phyloP scores from a whole-genome alignment of 2,797 vertebrate species.

The Muscicapa comitata region DNA sequence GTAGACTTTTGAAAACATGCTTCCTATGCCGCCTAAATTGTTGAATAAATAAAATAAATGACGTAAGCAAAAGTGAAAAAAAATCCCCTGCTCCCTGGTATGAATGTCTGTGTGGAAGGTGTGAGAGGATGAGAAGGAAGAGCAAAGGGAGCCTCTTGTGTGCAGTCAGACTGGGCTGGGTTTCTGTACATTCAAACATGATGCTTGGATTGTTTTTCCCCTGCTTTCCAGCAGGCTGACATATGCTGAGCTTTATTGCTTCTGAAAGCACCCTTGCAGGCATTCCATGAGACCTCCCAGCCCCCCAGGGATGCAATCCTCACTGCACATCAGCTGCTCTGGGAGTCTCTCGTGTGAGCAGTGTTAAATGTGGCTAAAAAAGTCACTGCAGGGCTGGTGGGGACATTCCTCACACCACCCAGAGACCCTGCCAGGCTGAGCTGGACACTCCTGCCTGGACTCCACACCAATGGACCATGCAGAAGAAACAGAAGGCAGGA shows the following conservation, averaged over 20 bases:
- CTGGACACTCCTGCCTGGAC: neutral
- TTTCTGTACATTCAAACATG: neutral
- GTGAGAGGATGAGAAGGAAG: neutral
- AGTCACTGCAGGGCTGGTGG: neutral
- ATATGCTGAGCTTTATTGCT: neutral
- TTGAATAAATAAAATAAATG: neutral
- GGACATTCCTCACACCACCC: neutral
- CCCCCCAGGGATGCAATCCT: neutral
- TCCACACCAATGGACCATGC: rapidly evolving
- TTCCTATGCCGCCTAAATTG: neutral
- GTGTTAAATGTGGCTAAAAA: neutral
- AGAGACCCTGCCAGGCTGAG: neutral
- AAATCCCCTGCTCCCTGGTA: neutral
- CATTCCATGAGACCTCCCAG: neutral
- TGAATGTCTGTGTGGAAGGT: neutral
- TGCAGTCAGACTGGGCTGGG: neutral
- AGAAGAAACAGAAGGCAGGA: neutral
- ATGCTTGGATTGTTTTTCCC: neutral
- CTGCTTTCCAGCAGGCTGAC: neutral
- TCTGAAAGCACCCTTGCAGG: constrained; percentile 17
- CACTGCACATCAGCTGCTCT: neutral
- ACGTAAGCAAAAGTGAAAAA: neutral
- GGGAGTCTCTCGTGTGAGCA: neutral
- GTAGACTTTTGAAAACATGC: neutral
- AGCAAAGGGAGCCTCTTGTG: neutral